A percentile compares a stretch with the other conserved stretches of the same genome.
Conservation (phyloP, 2,888 invertebrate species). For the Philhelius pedissequus region DNA sequence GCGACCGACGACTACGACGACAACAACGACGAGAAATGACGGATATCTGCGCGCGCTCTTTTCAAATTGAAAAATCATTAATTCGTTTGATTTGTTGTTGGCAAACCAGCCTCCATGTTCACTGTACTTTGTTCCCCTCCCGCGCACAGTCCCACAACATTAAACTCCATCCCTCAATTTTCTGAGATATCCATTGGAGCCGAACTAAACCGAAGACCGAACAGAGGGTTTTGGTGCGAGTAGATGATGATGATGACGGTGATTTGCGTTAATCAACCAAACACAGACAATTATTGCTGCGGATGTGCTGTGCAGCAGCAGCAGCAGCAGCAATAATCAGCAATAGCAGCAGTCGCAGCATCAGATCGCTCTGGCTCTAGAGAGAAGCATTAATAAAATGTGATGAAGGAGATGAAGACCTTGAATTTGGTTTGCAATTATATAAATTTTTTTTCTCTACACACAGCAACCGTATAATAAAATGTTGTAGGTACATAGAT, state of each 20-base stretch:
- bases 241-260: constrained; percentile 51
- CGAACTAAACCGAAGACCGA: background rate
- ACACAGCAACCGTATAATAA: background rate
- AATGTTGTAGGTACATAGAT: background rate
- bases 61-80: constrained; percentile 68
- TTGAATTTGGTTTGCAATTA: constrained; percentile 67
- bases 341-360: constrained; percentile 7
- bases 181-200: background rate
- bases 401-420: constrained; percentile 62
- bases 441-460: constrained; percentile 27
- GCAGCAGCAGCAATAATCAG: constrained; percentile 17
- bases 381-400: constrained; percentile 58
- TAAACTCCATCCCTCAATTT: background rate
- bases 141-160: background rate
- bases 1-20: constrained; percentile 9
- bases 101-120: constrained; percentile 14
- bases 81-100: constrained; percentile 61
- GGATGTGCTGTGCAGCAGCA: constrained; percentile 42
- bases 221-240: constrained; percentile 24
- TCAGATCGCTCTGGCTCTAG: constrained; percentile 17
- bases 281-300: constrained; percentile 61
- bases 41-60: constrained; percentile 64
- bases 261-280: constrained; percentile 67
- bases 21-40: constrained; percentile 37
- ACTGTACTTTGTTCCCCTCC: too few relatives aligned